These are phyloP conservation scores for Chlorops oryzae DNA, from an alignment of 1,140 invertebrate genomes.

Conservation along the genomic window DNA sequence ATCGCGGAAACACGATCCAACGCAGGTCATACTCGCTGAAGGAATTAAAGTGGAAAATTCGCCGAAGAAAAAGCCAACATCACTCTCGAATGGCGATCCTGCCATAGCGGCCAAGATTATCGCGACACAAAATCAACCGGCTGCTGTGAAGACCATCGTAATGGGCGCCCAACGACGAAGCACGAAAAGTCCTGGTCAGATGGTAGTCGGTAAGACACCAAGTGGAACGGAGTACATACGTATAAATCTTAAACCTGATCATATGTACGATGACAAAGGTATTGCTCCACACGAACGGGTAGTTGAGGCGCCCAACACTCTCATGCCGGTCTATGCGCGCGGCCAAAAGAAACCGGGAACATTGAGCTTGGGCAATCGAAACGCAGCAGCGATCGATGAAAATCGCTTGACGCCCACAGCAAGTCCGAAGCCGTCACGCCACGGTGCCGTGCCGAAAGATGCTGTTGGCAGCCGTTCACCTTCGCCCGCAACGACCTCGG, in stretches of 20 bases:
- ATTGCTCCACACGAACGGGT: constrained; percentile 41
- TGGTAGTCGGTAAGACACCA: constrained; percentile 41
- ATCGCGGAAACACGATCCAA: constrained; percentile 53
- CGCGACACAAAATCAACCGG: constrained; percentile 7
- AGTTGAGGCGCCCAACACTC: constrained; percentile 41
- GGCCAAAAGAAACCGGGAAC: constrained; percentile 48
- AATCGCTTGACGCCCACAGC: constrained; percentile 44
- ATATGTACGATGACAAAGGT: constrained; percentile 55
- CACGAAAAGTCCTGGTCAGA: constrained; percentile 41
- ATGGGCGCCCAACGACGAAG: constrained; percentile 30
- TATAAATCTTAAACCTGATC: constrained; percentile 60
- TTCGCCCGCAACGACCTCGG: constrained; percentile 50
- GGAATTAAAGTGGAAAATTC: constrained; percentile 47
- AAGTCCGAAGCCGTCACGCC: constrained; percentile 47
- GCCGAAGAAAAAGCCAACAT: constrained; percentile 23
- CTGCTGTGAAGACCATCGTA: constrained; percentile 4
- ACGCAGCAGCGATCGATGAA: constrained; percentile 24
- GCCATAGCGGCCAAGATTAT: constrained; percentile 13
- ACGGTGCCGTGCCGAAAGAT: constrained; percentile 32
- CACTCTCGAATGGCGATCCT: constrained; percentile 29
- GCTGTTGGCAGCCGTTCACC: constrained; percentile 46
- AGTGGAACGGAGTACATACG: constrained; percentile 56
- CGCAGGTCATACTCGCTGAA: constrained; percentile 53
- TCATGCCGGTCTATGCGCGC: constrained; percentile 36
- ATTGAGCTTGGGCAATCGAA: constrained; percentile 45